Conservation (phyloP, 2,113 vertebrate genomes). For the Egretta garzetta region DNA sequence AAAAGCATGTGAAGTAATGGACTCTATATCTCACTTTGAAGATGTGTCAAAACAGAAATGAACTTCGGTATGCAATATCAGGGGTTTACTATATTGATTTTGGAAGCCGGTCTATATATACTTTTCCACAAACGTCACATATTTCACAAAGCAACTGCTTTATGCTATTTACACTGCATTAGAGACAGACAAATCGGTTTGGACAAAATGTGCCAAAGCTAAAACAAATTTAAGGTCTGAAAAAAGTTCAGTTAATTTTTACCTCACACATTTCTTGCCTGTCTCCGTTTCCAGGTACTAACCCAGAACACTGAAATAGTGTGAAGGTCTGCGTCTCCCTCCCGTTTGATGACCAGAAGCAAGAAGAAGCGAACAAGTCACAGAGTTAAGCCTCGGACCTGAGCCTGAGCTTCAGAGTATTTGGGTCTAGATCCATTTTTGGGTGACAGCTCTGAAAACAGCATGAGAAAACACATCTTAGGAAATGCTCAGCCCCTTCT, state of each 20-base stretch:
- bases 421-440: background rate
- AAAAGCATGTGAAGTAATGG: background rate
- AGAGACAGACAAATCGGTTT: background rate
- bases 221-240: background rate
- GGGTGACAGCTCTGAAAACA: background rate
- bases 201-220: background rate
- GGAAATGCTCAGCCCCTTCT: background rate
- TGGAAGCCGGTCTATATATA: background rate
- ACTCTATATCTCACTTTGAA: conserved; percentile 7
- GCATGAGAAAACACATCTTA: background rate
- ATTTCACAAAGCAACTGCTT: conserved; percentile 37
- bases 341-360: background rate
- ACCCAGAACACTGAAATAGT: background rate
- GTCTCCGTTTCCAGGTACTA: background rate
- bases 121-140: background rate
- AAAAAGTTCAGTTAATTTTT: background rate
- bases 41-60: conserved; percentile 43
- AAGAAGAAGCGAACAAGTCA: background rate
- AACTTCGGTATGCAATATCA: background rate
- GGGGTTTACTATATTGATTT: conserved; percentile 39
- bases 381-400: background rate
- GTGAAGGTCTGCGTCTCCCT: background rate
- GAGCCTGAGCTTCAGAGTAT: background rate
- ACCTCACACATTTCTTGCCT: background rate
- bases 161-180: background rate